Percentiles rank a stretch among this genome's conserved stretches.
phyloP scores from a whole-genome alignment of 1,140 invertebrate genomes.

The Cyrtorhinus lividipennis region DNA sequence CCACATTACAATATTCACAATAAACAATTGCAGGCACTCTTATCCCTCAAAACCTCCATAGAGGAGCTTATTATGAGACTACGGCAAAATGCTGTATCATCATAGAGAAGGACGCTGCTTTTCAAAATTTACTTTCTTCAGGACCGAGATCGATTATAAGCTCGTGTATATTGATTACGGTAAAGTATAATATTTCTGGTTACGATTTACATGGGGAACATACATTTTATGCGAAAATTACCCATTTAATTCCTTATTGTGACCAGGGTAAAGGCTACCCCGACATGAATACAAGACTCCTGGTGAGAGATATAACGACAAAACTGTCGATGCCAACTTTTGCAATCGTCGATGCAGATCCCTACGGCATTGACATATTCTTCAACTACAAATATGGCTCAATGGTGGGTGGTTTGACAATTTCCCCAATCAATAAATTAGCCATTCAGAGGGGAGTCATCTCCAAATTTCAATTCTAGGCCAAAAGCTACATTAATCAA shows the following conservation, averaged over 20 bases:
- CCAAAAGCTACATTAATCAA: neutral
- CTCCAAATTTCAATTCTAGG: neutral
- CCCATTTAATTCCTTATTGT: neutral
- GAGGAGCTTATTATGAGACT: neutral
- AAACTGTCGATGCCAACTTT: neutral
- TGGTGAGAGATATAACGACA: neutral
- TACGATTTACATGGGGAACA: neutral
- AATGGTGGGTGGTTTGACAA: neutral
- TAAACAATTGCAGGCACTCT: neutral
- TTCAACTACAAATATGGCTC: conserved; percentile 5
- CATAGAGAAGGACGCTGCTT: neutral
- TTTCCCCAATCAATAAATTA: neutral
- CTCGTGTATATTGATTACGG: neutral
- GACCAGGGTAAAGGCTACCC: neutral
- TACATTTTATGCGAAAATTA: neutral
- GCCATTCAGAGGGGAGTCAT: neutral
- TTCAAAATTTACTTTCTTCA: neutral
- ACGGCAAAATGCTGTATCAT: neutral
- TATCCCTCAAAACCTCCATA: neutral
- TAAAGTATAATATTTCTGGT: neutral
- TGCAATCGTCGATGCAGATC: neutral
- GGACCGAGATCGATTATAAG: neutral
- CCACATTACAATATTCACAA: no score
- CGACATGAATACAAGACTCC: neutral
- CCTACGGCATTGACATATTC: neutral